These are phyloP conservation scores for Monoplex corrugatus DNA, from an alignment of 2,888 invertebrate species.

Conservation along the genomic window DNA sequence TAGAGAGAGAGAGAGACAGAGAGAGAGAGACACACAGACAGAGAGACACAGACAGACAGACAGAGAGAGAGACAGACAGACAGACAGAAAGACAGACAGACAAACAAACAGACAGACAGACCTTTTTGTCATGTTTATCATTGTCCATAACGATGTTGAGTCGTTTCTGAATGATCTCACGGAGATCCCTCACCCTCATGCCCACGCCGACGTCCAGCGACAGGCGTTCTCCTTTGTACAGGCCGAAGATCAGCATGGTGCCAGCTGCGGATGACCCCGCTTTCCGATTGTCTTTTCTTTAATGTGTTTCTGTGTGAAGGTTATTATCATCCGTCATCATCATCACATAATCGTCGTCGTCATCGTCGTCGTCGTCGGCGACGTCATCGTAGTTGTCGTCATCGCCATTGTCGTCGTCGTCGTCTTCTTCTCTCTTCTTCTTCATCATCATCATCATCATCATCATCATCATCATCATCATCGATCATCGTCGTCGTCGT, in stretches of 20 bases:
- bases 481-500: no score
- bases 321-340: background rate
- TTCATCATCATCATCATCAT: no score
- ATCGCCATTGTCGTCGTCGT: background rate
- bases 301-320: background rate
- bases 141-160: constrained; percentile 72
- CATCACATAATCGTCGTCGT: background rate
- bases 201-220: constrained; percentile 74
- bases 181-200: constrained; percentile 70
- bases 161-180: constrained; percentile 68
- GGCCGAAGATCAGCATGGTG: constrained; percentile 76
- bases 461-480: no score
- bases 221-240: constrained; percentile 72
- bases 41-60: constrained; percentile 76
- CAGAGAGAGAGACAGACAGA: constrained; percentile 58
- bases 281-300: background rate
- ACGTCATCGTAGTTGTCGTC: no score
- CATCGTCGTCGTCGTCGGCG: background rate
- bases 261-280: background rate
- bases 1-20: background rate
- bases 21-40: background rate
- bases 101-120: no score
- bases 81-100: background rate
- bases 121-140: constrained; percentile 70
- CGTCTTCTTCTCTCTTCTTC: no score